Conservation (phyloP, 2,113 vertebrate genomes). For the Laticauda laticaudata region DNA sequence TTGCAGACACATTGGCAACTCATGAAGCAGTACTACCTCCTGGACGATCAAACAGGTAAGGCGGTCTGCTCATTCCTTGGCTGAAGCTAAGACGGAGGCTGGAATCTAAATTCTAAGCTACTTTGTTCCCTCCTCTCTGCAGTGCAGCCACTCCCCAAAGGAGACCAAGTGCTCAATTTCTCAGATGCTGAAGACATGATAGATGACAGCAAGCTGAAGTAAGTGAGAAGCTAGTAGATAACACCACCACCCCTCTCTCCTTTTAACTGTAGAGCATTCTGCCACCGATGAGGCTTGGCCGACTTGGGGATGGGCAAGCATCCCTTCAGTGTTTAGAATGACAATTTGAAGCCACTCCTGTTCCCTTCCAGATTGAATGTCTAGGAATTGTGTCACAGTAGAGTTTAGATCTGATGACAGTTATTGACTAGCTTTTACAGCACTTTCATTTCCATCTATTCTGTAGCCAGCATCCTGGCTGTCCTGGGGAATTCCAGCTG, state of each 20-base stretch:
- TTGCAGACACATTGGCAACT: conserved; percentile 96
- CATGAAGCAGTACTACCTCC: conserved; percentile 93
- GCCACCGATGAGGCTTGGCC: neutral
- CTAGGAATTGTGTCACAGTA: neutral
- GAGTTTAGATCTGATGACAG: neutral
- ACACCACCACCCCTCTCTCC: rapidly evolving
- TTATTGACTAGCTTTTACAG: neutral
- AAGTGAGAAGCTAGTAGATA: conserved; percentile 46
- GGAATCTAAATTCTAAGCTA: neutral
- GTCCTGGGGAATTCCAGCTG: neutral
- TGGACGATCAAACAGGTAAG: conserved; percentile 93
- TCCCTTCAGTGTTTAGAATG: neutral
- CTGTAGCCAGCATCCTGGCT: neutral
- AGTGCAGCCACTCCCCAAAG: conserved; percentile 95
- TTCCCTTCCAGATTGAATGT: neutral
- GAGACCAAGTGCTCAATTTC: conserved; percentile 94
- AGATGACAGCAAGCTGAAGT: conserved; percentile 92
- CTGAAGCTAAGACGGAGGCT: neutral
- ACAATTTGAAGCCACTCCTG: neutral
- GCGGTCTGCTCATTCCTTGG: rapidly evolving
- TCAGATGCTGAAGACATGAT: conserved; percentile 94
- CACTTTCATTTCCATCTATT: neutral
- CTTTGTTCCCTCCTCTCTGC: conserved; percentile 29
- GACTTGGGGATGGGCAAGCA: neutral
- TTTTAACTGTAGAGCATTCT: neutral